Percentiles rank a stretch among this genome's conserved stretches.
Evolutionary conservation across 2,888 invertebrate genomes (phyloP).

Genomic region (Incurvaria masculella): DNA sequence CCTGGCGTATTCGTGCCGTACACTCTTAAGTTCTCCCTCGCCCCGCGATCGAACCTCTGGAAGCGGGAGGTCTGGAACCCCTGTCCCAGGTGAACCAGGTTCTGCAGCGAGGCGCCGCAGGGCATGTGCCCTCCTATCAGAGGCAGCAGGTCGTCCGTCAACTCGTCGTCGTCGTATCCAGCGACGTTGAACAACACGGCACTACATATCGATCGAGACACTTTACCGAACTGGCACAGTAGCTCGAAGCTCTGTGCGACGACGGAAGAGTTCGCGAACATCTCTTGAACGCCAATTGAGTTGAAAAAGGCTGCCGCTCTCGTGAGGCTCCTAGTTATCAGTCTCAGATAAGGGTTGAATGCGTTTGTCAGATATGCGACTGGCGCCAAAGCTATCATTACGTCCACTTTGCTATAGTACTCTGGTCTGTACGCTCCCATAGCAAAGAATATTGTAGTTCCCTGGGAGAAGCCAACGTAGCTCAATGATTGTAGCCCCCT

Average conservation of each 20-base stretch:
- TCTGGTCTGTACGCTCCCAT: conserved; percentile 63
- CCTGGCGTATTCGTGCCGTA: conserved; percentile 35
- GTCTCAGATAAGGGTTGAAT: conserved; percentile 25
- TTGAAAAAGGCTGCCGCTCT: conserved; percentile 26
- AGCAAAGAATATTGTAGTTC: conserved; percentile 62
- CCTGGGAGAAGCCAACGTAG: conserved; percentile 76
- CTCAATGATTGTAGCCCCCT: conserved; percentile 55
- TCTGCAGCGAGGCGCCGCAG: conserved; percentile 50
- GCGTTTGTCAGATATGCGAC: conserved; percentile 58
- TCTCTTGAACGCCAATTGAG: conserved; percentile 55
- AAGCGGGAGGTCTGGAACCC: conserved; percentile 32
- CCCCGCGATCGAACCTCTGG: conserved; percentile 37
- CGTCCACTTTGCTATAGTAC: conserved; percentile 60
- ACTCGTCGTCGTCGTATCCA: conserved; percentile 53
- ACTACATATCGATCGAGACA: conserved; percentile 52
- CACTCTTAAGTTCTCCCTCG: conserved; percentile 26
- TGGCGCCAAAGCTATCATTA: conserved; percentile 63
- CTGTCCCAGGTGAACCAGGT: conserved; percentile 53
- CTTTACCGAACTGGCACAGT: conserved; percentile 31
- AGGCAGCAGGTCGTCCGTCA: conserved; percentile 50
- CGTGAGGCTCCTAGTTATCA: conserved; percentile 20
- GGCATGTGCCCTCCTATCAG: conserved; percentile 51
- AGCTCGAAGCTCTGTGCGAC: conserved; percentile 31
- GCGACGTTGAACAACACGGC: conserved; percentile 51
- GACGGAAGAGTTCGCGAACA: conserved; percentile 53